Conservation (phyloP, 1,140 invertebrate genomes). For the Cotesia glomerata region DNA sequence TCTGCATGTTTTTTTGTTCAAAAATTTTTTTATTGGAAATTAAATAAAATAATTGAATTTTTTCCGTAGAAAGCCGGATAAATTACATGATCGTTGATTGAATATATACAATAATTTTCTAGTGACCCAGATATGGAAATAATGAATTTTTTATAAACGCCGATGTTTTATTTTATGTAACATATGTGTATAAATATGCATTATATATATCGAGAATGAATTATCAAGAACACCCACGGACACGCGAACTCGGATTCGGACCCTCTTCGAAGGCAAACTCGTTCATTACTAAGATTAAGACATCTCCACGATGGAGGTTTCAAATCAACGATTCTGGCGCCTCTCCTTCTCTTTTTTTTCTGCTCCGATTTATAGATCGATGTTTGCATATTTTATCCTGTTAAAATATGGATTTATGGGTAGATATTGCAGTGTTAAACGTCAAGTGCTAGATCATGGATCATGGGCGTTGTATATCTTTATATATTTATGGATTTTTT, state of each 20-base stretch:
- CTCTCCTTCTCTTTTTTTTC: constrained; percentile 1
- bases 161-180: not conserved
- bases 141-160: not conserved
- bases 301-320: constrained; percentile 31
- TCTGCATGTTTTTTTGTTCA: too few species aligned
- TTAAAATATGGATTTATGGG: not conserved
- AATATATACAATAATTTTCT: not conserved
- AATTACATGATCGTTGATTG: not conserved
- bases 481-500: constrained; percentile 40
- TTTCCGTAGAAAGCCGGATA: not conserved
- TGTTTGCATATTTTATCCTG: not conserved
- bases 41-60: too few species aligned
- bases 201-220: constrained; percentile 39
- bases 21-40: too few species aligned
- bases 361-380: too few species aligned
- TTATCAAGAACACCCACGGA: constrained; percentile 40
- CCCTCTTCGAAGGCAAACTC: constrained; percentile 27
- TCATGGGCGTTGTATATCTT: constrained; percentile 16
- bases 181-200: constrained; percentile 14
- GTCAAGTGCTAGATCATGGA: constrained; percentile 25
- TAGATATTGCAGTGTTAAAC: constrained; percentile 36
- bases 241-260: constrained; percentile 5
- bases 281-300: constrained; percentile 51
- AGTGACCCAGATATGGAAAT: not conserved
- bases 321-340: constrained; percentile 25